Conservation (phyloP, 2,113 vertebrate species). For the Thymallus thymallus region DNA sequence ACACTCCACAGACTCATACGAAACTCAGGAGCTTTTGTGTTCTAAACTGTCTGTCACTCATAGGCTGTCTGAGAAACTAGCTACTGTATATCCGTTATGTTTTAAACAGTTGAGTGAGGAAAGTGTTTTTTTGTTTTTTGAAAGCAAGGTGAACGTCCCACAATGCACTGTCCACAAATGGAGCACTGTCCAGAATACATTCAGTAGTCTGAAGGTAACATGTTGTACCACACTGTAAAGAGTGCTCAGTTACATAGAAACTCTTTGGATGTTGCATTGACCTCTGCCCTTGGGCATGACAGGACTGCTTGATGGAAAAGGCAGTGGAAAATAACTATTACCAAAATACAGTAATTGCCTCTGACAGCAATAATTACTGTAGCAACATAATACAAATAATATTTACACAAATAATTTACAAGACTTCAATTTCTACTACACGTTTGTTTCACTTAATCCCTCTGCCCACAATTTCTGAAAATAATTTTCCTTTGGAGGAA, state of each 20-base stretch:
- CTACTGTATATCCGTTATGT: conserved; percentile 27
- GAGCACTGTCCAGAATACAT: not conserved
- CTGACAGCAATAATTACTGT: conserved; percentile 7
- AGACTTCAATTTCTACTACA: conserved; percentile 66
- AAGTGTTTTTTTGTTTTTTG: conserved; percentile 33
- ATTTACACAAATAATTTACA: conserved; percentile 33
- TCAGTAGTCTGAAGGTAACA: not conserved
- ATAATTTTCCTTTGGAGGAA: conserved; percentile 75
- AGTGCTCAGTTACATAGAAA: conserved; percentile 36
- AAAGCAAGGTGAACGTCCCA: conserved; percentile 26
- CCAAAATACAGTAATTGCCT: not conserved
- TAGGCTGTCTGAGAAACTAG: conserved; percentile 9
- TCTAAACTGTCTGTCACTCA: conserved; percentile 57
- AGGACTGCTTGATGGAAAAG: not conserved
- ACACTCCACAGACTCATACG: conserved; percentile 38
- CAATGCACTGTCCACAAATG: not conserved
- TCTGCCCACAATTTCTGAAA: conserved; percentile 75
- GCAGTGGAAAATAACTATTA: not conserved
- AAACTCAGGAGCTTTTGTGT: conserved; percentile 59
- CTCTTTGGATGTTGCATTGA: conserved; percentile 26
- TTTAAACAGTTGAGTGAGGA: conserved; percentile 28
- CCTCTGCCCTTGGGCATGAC: conserved; percentile 24
- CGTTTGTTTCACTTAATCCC: conserved; percentile 74
- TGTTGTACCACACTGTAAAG: conserved; percentile 3
- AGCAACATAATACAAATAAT: conserved; percentile 67